Evolutionary conservation across 2,113 vertebrate species (phyloP), one percentile per base, ranked within the genome.

Genomic region (Sebastes fasciatus): DNA sequence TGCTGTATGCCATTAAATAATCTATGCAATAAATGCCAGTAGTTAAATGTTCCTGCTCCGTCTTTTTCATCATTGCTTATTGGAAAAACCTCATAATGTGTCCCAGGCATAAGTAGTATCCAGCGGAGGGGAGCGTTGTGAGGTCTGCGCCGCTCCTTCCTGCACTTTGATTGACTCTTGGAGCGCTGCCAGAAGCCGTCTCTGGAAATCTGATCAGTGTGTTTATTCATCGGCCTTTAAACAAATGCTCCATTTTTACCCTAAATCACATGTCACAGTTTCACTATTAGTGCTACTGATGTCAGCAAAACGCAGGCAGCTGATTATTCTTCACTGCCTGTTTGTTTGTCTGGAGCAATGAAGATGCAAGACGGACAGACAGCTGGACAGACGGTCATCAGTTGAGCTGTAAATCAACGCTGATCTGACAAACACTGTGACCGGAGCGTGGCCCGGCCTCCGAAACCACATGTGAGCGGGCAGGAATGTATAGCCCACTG

Each of bases 401-500:
- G 63, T 10, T 16, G 63, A 77, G 72, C 58, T 72, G 23, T 83
- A 87, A 89, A 85, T 80, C 75, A 72, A 23, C 21, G 13, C 45
- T 48, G 42, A 84, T 86, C 77, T 43, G 42, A 82, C 81, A 66
- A 80, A 82, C 77, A 77, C 10, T 5, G 70, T 85, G 90, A 92
- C 85, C 74, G 42, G 84, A 91, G 81, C 79, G 26, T 46, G 70
- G 88, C 89, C 89, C 34, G 7, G 78, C 75, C 74, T 86, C 62
- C 65, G 26, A 90, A 93, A 89, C 92, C 90, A 82, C 91, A 92
- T 89, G 88, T 90, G 89, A 91, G 90, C 72, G 17, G 74, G 80
- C 89, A 91, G 85, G 92, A 94, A 94, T 93, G 94, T 92, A 65
- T 78, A 13, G 75, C 76, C 79, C 85, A 76, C 79, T 90, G 87